Conservation (phyloP, 2,113 vertebrate species). For the Pedetes capensis region DNA sequence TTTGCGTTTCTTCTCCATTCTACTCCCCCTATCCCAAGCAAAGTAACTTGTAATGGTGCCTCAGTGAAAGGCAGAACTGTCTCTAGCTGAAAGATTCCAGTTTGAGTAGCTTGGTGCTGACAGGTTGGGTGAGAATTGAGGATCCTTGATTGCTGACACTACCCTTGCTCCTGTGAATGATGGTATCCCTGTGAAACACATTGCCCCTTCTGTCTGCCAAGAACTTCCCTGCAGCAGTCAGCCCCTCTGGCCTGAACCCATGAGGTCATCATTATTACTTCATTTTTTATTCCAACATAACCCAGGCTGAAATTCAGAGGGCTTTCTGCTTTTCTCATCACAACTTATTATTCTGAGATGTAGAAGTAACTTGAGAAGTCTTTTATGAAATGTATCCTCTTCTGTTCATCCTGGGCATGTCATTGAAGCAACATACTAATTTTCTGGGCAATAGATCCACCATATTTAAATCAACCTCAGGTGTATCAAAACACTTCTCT, state of each 20-base stretch:
- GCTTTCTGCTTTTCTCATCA: conserved; percentile 50
- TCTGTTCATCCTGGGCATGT: neutral
- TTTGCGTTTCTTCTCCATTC: neutral
- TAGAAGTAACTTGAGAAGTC: conserved; percentile 21
- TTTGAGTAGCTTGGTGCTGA: neutral
- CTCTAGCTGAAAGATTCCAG: neutral
- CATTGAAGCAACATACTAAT: neutral
- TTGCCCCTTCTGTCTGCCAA: neutral
- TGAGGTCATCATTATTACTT: conserved; percentile 61
- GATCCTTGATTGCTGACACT: neutral
- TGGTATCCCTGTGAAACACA: neutral
- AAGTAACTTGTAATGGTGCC: neutral
- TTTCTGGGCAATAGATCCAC: neutral
- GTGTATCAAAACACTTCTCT: neutral
- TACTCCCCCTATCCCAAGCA: no score
- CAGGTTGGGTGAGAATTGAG: neutral
- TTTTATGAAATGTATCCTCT: conserved; percentile 32
- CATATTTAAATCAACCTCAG: neutral
- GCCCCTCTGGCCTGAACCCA: neutral
- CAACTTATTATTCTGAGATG: conserved; percentile 49
- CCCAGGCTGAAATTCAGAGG: conserved; percentile 52
- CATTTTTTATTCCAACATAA: conserved; percentile 68
- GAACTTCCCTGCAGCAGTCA: neutral
- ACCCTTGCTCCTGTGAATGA: neutral
- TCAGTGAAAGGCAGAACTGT: neutral